Percentiles rank a stretch among this genome's conserved stretches.
Evolutionary conservation across 1,140 invertebrate species (phyloP).

Genomic region (Drosophila triauraria): DNA sequence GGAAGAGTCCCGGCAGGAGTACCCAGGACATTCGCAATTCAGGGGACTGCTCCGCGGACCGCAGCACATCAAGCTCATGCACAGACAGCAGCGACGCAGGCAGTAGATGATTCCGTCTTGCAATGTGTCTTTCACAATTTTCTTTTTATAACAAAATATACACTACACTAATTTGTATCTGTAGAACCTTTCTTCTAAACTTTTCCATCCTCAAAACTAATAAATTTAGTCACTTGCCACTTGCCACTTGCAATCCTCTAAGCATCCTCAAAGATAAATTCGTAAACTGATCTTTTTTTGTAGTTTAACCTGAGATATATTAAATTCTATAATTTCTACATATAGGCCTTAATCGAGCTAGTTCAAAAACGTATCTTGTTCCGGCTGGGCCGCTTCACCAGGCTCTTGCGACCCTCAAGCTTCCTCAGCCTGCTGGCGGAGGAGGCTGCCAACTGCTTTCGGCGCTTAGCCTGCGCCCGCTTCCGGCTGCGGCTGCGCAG

Average conservation of each 20-base stretch:
- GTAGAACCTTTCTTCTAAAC: not conserved
- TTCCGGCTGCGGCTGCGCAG: conserved; percentile 58
- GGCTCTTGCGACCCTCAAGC: conserved; percentile 54
- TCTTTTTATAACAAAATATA: conserved; percentile 8
- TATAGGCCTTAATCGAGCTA: not conserved
- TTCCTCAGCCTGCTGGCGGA: conserved; percentile 31
- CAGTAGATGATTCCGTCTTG: not conserved
- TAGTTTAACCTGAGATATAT: not conserved
- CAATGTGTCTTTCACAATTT: not conserved
- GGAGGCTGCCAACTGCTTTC: conserved; percentile 38
- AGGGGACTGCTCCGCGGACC: not conserved
- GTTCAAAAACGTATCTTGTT: conserved; percentile 70
- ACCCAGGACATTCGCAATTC: not conserved
- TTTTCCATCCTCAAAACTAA: not conserved
- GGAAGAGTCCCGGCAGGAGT: not conserved
- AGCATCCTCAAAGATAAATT: not conserved
- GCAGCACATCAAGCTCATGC: conserved; percentile 18
- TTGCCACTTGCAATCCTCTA: not conserved
- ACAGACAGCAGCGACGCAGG: conserved; percentile 14
- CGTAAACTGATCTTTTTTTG: not conserved
- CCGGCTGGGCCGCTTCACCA: conserved; percentile 67
- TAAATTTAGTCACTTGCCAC: not conserved
- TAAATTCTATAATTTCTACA: not conserved
- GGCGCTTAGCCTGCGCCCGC: conserved; percentile 30
- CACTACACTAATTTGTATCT: not conserved